Conservation (phyloP, 2,797 vertebrate genomes). For the Gymnothorax reevesii region DNA sequence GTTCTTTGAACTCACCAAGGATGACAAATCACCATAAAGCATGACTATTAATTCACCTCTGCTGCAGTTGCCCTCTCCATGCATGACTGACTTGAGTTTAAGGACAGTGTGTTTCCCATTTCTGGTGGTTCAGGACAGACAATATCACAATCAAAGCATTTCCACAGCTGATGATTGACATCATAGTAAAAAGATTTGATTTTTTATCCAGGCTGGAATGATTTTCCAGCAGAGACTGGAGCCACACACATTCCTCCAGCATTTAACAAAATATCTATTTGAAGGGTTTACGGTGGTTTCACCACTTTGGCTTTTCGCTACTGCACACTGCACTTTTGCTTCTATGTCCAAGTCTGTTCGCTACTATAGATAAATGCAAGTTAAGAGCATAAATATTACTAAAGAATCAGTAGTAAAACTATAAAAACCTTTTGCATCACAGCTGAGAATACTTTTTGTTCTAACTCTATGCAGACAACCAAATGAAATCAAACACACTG, state of each 20-base stretch:
- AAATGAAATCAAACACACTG: no score
- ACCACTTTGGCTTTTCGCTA: no score
- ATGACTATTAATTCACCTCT: constrained; percentile 8
- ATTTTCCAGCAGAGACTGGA: neutral
- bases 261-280: neutral
- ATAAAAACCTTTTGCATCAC: no score
- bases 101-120: neutral
- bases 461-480: no score
- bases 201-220: neutral
- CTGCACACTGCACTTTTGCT: no score
- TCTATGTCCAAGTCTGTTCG: no score
- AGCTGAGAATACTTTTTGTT: no score
- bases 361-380: no score
- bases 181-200: neutral
- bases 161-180: no score
- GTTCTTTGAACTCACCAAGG: neutral
- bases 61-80: neutral
- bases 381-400: no score
- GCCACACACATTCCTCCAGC: neutral
- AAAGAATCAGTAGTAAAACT: no score
- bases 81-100: neutral
- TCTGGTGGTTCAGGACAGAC: neutral
- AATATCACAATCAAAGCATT: constrained; percentile 2
- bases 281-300: neutral
- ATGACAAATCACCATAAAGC: constrained; percentile 1